These are phyloP conservation scores for Plecotus auritus DNA, from an alignment of 2,113 vertebrate genomes.

Conservation along the genomic window DNA sequence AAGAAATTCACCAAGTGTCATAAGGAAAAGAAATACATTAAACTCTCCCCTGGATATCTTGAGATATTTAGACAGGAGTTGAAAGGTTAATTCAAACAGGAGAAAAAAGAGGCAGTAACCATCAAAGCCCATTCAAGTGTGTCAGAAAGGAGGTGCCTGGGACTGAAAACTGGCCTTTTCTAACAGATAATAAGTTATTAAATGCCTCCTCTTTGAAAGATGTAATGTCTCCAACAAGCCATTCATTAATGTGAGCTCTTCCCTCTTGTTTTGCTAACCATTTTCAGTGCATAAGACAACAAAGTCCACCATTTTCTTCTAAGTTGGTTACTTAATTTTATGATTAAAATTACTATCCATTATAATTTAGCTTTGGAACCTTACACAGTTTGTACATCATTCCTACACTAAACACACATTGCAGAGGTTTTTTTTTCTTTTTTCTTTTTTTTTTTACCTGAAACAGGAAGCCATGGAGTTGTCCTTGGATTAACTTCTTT, in stretches of 20 bases:
- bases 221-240: not conserved
- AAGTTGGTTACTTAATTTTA: not conserved
- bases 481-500: conserved; percentile 66
- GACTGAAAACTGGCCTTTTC: not conserved
- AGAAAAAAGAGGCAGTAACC: not conserved
- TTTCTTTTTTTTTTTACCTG: conserved; percentile 67
- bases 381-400: not conserved
- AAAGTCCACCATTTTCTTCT: not conserved
- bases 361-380: not conserved
- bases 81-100: not conserved
- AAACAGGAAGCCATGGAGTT: conserved; percentile 52
- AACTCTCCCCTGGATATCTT: not conserved
- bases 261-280: not conserved
- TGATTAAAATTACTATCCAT: not conserved
- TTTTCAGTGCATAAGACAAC: not conserved
- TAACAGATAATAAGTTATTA: not conserved
- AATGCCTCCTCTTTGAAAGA: not conserved
- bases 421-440: not conserved
- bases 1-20: not conserved
- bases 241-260: not conserved
- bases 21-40: not conserved
- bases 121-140: not conserved
- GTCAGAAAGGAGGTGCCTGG: not conserved
- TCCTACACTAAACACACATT: not conserved
- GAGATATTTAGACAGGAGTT: not conserved